Evolutionary conservation across 1,140 invertebrate genomes (phyloP).

Genomic region (Solen grandis): DNA sequence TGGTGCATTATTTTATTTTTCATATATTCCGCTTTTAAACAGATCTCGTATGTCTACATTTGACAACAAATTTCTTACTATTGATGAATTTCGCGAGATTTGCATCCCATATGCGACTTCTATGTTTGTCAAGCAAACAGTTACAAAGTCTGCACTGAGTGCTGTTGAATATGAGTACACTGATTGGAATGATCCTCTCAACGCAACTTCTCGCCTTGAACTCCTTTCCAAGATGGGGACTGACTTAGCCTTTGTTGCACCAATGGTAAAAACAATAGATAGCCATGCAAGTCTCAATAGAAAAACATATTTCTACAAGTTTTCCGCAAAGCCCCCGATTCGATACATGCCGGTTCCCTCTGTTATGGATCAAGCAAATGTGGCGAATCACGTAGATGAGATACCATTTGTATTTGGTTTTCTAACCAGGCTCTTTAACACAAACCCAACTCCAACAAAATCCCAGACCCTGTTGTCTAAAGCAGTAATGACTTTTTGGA

Average conservation of each 20-base stretch:
- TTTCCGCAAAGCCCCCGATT: neutral
- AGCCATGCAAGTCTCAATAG: neutral
- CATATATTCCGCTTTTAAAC: neutral
- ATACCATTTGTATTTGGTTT: slow-evolving; percentile 1
- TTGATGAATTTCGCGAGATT: neutral
- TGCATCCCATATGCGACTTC: neutral
- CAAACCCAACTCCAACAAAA: neutral
- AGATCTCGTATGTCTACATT: neutral
- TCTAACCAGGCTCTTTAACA: too few species aligned
- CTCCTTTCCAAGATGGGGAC: neutral
- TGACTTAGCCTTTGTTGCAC: neutral
- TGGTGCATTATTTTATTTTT: neutral
- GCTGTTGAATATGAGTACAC: neutral
- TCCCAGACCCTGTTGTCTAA: slow-evolving; percentile 5
- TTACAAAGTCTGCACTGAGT: neutral
- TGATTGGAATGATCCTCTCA: neutral
- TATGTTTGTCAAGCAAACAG: neutral
- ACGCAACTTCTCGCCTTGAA: neutral
- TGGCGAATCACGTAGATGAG: slow-evolving; percentile 7
- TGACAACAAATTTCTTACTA: neutral
- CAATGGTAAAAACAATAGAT: neutral
- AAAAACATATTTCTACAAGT: slow-evolving; percentile 5
- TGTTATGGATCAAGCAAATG: neutral
- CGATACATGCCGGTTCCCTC: neutral
- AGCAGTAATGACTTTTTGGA: slow-evolving; percentile 12